A percentile compares a stretch with the other conserved stretches of the same genome.
phyloP scores from a whole-genome alignment of 2,888 invertebrate species.

The Microchrysa polita region DNA sequence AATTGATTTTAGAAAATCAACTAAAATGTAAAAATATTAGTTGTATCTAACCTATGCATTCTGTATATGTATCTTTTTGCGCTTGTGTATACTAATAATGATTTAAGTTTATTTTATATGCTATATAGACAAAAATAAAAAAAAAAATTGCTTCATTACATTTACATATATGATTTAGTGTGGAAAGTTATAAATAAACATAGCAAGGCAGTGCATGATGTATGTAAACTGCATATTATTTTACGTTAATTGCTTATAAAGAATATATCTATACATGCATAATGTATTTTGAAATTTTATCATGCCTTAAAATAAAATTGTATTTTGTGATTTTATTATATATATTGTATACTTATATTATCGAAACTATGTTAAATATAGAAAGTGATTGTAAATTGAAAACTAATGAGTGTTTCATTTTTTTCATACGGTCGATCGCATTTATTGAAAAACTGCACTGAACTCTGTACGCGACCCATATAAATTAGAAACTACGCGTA shows the following conservation, averaged over 20 bases:
- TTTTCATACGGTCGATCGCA: too few relatives aligned
- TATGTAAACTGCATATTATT: too few relatives aligned
- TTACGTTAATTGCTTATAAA: not conserved
- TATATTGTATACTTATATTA: constrained; percentile 26
- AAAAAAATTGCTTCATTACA: constrained; percentile 25
- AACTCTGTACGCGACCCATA: too few relatives aligned
- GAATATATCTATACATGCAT: not conserved
- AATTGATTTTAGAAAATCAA: too few relatives aligned
- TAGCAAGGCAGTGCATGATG: constrained; percentile 10
- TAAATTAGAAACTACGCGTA: too few relatives aligned
- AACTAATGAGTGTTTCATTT: constrained; percentile 4
- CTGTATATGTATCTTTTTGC: not conserved
- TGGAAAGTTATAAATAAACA: not conserved
- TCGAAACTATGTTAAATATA: constrained; percentile 34
- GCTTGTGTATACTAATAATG: constrained; percentile 7
- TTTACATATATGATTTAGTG: too few relatives aligned
- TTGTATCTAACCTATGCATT: too few relatives aligned
- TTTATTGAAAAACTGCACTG: too few relatives aligned
- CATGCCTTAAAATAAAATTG: constrained; percentile 38
- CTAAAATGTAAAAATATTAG: too few relatives aligned
- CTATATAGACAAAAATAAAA: not conserved
- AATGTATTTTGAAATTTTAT: constrained; percentile 29
- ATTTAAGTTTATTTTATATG: not conserved
- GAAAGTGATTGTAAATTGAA: constrained; percentile 36
- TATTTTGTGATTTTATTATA: constrained; percentile 44